Conservation (phyloP, 2,113 vertebrate species). For the Coptodon bakossiorum region DNA sequence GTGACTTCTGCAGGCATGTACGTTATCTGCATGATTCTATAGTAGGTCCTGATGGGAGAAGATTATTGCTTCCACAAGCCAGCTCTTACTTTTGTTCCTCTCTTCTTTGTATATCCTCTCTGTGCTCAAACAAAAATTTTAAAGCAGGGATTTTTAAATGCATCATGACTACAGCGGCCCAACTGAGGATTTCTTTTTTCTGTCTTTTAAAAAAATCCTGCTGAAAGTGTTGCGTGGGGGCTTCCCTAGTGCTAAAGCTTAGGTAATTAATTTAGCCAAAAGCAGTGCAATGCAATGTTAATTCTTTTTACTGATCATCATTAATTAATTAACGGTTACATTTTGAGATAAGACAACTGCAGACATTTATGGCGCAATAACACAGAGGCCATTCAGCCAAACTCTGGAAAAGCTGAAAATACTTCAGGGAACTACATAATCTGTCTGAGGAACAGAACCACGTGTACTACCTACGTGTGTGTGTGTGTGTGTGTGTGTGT, state of each 20-base stretch:
- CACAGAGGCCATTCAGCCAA: conserved; percentile 7
- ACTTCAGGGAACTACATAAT: conserved; percentile 16
- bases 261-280: conserved; percentile 58
- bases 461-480: not conserved
- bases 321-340: conserved; percentile 67
- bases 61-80: not conserved
- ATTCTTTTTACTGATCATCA: conserved; percentile 61
- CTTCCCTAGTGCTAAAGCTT: conserved; percentile 9
- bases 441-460: not conserved
- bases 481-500: not conserved
- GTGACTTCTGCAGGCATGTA: not conserved
- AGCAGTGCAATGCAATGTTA: conserved; percentile 13
- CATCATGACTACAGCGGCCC: not conserved
- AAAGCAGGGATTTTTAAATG: not conserved
- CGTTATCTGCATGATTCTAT: not conserved
- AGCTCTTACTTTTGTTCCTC: not conserved
- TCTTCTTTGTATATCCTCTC: not conserved
- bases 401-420: conserved; percentile 6
- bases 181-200: not conserved
- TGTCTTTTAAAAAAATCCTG: not conserved
- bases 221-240: not conserved
- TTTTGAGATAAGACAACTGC: conserved; percentile 46
- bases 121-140: not conserved
- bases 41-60: not conserved
- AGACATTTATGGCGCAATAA: conserved; percentile 23